Conservation (phyloP, 2,888 invertebrate genomes). For the Julus scanicus region DNA sequence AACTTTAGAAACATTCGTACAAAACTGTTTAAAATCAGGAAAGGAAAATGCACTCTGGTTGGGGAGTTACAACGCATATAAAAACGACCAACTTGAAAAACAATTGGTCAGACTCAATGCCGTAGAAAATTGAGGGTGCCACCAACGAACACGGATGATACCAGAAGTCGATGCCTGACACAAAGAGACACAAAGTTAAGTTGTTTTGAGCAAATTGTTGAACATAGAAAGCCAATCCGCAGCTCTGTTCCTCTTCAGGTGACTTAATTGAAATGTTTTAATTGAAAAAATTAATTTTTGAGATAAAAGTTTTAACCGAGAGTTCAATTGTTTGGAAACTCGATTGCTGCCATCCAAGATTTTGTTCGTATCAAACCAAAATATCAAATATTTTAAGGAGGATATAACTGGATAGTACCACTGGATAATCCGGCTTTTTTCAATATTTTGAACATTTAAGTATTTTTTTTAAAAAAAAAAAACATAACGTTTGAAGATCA, state of each 20-base stretch:
- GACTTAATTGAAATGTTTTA: neutral
- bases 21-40: neutral
- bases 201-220: constrained; percentile 28
- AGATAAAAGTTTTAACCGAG: too few species aligned
- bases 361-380: too few species aligned
- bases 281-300: too few species aligned
- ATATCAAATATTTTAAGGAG: too few species aligned
- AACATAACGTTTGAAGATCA: too few species aligned
- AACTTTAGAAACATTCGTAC: neutral
- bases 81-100: neutral
- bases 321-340: too few species aligned
- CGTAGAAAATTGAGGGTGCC: neutral
- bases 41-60: neutral
- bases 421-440: too few species aligned
- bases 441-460: too few species aligned
- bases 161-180: neutral
- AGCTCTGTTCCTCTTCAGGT: neutral
- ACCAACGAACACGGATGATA: constrained; percentile 10
- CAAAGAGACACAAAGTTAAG: neutral
- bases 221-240: neutral
- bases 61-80: neutral
- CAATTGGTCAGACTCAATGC: neutral
- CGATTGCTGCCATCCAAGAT: too few species aligned
- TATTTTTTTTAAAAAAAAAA: too few species aligned
- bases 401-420: too few species aligned